Evolutionary conservation across 2,888 invertebrate species (phyloP).

Genomic region (Polydesmus complanatus): DNA sequence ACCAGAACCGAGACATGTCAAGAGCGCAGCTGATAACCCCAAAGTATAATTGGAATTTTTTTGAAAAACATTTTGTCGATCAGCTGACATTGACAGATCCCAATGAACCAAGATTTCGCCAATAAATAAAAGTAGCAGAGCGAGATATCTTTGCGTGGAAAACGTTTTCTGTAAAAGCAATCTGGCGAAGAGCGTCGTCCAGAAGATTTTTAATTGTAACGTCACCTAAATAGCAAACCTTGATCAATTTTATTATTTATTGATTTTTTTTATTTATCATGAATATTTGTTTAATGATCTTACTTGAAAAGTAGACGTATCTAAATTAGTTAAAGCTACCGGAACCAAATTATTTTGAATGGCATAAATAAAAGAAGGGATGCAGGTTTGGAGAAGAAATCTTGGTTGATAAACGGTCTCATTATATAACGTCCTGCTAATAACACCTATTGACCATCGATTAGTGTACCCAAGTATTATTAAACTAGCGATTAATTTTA

Average conservation of each 20-base stretch:
- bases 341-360: conserved; percentile 95
- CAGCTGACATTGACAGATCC: background rate
- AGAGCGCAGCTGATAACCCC: background rate
- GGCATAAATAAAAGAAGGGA: conserved; percentile 88
- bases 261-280: too few relatives aligned
- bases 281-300: too few relatives aligned
- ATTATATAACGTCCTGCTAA: background rate
- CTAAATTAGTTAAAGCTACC: conserved; percentile 89
- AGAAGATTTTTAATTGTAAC: conserved; percentile 90
- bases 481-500: background rate
- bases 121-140: conserved; percentile 60
- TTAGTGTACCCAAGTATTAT: background rate
- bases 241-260: too few relatives aligned
- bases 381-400: conserved; percentile 79
- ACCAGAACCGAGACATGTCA: conserved; percentile 2
- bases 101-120: conserved; percentile 30
- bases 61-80: background rate
- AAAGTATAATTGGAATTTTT: background rate
- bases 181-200: conserved; percentile 91
- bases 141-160: conserved; percentile 68
- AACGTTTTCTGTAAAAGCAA: conserved; percentile 64
- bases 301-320: conserved; percentile 97
- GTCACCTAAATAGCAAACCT: too few relatives aligned
- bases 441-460: background rate
- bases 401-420: conserved; percentile 60